Conservation (phyloP, 2,888 invertebrate species). For the Congeria kusceri region DNA sequence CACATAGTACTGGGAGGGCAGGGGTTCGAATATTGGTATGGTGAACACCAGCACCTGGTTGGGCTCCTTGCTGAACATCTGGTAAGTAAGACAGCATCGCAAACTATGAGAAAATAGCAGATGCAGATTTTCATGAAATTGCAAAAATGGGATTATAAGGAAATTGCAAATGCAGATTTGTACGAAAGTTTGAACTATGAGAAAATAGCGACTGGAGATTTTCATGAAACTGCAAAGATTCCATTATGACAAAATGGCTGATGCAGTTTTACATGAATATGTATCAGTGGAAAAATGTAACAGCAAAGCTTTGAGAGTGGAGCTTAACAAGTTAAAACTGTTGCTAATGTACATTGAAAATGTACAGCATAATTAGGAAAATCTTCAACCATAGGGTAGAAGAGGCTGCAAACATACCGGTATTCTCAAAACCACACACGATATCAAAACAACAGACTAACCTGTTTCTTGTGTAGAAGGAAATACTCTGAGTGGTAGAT, state of each 20-base stretch:
- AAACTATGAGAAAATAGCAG: neutral
- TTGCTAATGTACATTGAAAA: too few species aligned
- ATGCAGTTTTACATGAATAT: neutral
- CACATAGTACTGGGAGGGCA: constrained; percentile 96
- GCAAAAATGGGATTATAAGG: neutral
- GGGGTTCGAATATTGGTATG: constrained; percentile 92
- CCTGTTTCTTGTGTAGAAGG: constrained; percentile 92
- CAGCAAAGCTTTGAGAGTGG: too few species aligned
- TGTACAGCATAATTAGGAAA: too few species aligned
- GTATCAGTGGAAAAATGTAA: too few species aligned
- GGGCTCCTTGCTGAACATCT: constrained; percentile 90
- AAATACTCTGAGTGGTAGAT: constrained; percentile 99
- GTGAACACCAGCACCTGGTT: constrained; percentile 95
- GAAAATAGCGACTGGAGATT: too few species aligned
- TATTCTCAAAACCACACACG: too few species aligned
- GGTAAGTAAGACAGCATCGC: constrained; percentile 66
- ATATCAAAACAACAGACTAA: constrained; percentile 74
- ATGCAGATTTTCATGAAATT: neutral
- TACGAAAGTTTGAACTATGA: too few species aligned
- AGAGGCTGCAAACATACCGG: too few species aligned
- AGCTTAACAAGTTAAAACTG: too few species aligned
- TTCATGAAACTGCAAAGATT: too few species aligned
- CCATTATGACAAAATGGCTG: neutral
- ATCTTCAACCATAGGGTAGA: too few species aligned
- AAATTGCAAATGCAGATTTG: too few species aligned